A percentile compares a stretch with the other conserved stretches of the same genome.
These are phyloP conservation scores for Clarias gariepinus DNA, from an alignment of 2,113 vertebrate genomes.

Conservation along the genomic window DNA sequence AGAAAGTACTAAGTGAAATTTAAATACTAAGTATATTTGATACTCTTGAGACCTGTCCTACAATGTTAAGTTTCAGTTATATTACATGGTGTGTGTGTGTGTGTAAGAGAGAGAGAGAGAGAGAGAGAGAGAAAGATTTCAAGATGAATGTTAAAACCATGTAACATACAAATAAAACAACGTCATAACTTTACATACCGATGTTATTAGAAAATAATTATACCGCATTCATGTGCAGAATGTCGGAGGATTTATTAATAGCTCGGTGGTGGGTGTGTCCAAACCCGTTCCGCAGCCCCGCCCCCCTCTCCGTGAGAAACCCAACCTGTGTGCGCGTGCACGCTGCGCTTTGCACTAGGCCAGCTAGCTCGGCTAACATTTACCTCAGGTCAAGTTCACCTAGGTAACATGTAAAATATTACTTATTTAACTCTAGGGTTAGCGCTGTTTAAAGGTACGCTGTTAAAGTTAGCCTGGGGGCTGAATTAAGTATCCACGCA, in stretches of 20 bases:
- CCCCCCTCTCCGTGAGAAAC: conserved; percentile 17
- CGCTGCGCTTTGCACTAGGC: neutral
- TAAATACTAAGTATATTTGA: neutral
- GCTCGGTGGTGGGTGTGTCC: conserved; percentile 7
- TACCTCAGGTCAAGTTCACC: neutral
- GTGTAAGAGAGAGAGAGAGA: neutral
- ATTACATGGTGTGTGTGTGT: neutral
- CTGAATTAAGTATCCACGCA: too few relatives aligned
- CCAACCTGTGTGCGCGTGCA: conserved; percentile 19
- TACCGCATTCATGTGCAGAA: neutral
- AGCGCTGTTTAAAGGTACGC: neutral
- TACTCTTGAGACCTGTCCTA: neutral
- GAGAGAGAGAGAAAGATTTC: neutral
- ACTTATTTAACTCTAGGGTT: neutral
- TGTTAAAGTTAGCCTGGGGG: neutral
- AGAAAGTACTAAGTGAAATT: neutral
- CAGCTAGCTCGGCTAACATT: conserved; percentile 3
- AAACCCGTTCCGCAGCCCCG: conserved; percentile 12
- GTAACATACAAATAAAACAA: neutral
- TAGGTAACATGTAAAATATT: neutral
- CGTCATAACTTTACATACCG: neutral
- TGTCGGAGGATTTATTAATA: conserved; percentile 28
- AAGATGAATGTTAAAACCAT: neutral
- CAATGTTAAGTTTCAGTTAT: neutral
- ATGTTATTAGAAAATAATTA: neutral